Conservation (phyloP, 1,140 invertebrate genomes). For the Drosophila auraria region DNA sequence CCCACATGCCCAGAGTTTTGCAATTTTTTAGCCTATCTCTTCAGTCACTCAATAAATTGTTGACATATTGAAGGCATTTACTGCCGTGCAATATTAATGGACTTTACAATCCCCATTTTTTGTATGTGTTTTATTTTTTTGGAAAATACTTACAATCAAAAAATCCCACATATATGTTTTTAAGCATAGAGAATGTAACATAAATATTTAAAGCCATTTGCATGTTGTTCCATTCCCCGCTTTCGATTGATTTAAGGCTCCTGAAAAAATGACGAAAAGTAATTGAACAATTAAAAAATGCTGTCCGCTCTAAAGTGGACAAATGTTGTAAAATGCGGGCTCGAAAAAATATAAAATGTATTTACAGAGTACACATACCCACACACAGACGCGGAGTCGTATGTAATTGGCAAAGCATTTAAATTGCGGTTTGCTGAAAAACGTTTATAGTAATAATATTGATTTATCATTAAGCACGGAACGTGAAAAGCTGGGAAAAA, state of each 20-base stretch:
- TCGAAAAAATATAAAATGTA: slow-evolving; percentile 34
- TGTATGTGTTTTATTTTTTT: slow-evolving; percentile 12
- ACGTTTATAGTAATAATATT: slow-evolving; percentile 30
- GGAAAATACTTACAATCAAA: slow-evolving; percentile 12
- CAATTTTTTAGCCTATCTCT: slow-evolving; percentile 4
- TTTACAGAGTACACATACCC: slow-evolving; percentile 23
- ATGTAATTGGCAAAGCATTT: slow-evolving; percentile 30
- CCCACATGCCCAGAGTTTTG: slow-evolving; percentile 18
- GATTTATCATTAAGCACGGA: slow-evolving; percentile 52
- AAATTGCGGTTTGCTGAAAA: slow-evolving; percentile 21
- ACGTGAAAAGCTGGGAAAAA: slow-evolving; percentile 30
- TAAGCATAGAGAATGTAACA: slow-evolving; percentile 21
- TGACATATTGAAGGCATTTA: slow-evolving; percentile 42
- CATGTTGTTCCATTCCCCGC: slow-evolving; percentile 46
- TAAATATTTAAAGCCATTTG: slow-evolving; percentile 53
- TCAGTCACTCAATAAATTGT: slow-evolving; percentile 40
- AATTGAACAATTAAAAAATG: slow-evolving; percentile 47
- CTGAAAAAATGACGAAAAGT: slow-evolving; percentile 40
- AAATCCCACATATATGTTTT: slow-evolving; percentile 14
- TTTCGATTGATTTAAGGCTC: slow-evolving; percentile 44
- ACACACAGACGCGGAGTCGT: neutral
- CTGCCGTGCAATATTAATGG: slow-evolving; percentile 47
- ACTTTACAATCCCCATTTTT: slow-evolving; percentile 20
- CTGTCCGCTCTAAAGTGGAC: slow-evolving; percentile 18
- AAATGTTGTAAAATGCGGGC: slow-evolving; percentile 19